Evolutionary conservation across 2,113 vertebrate species (phyloP), one percentile per base, ranked within the genome.

Genomic region (Podocnemis expansa): DNA sequence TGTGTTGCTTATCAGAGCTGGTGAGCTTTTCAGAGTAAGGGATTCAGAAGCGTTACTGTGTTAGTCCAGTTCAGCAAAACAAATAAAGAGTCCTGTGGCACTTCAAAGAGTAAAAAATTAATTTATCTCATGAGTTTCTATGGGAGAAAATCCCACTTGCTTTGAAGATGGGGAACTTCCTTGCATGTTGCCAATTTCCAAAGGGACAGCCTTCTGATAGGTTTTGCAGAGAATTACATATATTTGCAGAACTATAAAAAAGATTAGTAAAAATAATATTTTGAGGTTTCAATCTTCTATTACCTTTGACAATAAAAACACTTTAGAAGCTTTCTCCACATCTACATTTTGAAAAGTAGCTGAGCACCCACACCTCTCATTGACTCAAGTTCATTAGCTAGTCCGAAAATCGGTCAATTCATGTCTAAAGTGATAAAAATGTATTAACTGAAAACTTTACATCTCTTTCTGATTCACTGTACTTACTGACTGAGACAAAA

Each of bases 361-460:
- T 13, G 56, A 78, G 2, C 5, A 2, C 43, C 0, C 2, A 38
- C 67, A 34, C 13, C 19, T 4, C n/a, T n/a, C 52, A 25, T 43
- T 56, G 12, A 16, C 29, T 56, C 38, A 75, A 8, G 63, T 19
- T 76, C 24, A 52, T 34, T 6, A 24, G 54, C 12, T 5, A 16
- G 76, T 25, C 0, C 13, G 86, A 31, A 4, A 13, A 24, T 8
- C 17, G 3, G 76, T 31, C 52, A 24, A 1, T 38, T 2, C 5
- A 78, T 70, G 19, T 29, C 0, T 24, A 4, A 0, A 29, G 6
- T 80, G 58, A 1, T 4, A 2, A 0, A 1, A 63, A n/a, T n/a
- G 34, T 63, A n/a, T 17, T 13, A 63, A 21, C 29, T 1, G 38
- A 75, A 75, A 43, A 43, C 8, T 38, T 38, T 58, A 0, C 31